Base-by-base conservation (phyloP, 1,140 invertebrate species). In the Drosophila biarmipes region DNA sequence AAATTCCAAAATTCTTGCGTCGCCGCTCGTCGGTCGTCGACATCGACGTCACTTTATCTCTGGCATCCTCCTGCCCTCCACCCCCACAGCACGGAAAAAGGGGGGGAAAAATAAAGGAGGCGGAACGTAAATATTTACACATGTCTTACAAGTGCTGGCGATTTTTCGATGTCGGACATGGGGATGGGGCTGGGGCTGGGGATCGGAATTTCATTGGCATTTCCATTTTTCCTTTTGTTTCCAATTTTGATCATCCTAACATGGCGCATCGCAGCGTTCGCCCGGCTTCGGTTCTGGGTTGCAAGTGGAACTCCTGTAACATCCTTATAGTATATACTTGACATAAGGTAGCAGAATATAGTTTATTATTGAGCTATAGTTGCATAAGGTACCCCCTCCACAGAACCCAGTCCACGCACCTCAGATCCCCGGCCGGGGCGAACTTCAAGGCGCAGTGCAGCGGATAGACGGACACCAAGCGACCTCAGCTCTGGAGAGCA, bases 1-100 rank as follows among this genome's bases (percentile, higher is more conserved):
- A 82, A 87, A 86, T 86, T 86, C 81, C 81, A 86, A 86, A 86
- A 86, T 86, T 86, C 81, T 86, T 86, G 81, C 81, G 81, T 82
- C 84, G 81, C 74, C 77, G 75, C 69, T 73, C 73, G 66, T 46
- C 81, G 81, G 84, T 86, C 84, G 84, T 78, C 81, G 81, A 85
- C 80, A 73, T 85, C 80, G 62, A 81, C 81, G 81, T 85, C 80
- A 87, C 63, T 81, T 75, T 46, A 35, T 38, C 38, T 40, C 53
- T 8, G 29, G n/a, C 27, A 19, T 27, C 40, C 61, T 61, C 61
- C 59, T 40, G 29, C 45, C 54, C 24, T n/a, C 46, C 27, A 6
- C 27, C 29, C 14, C 19, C 56, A 5, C 1, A 24, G 21, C 4
- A 21, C 0, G n/a, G n/a, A 14, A 4, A 40, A 29, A 51, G 10